Conservation (phyloP, 2,888 invertebrate genomes). For the Alcis repandata region DNA sequence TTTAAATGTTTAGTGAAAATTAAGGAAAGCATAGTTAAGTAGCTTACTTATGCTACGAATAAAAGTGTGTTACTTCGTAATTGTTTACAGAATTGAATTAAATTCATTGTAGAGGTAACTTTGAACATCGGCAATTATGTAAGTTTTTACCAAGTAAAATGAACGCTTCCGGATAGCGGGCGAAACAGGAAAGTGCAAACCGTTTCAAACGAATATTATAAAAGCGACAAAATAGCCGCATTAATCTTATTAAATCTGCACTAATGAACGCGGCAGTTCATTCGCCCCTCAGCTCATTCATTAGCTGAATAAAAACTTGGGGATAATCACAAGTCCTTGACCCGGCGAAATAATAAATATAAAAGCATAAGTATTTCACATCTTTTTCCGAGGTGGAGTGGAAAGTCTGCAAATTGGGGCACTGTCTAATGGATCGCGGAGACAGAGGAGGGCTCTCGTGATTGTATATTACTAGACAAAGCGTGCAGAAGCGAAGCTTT, state of each 20-base stretch:
- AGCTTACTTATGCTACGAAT: too few relatives aligned
- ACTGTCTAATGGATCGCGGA: conserved; percentile 70
- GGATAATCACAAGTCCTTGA: conserved; percentile 56
- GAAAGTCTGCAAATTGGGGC: conserved; percentile 66
- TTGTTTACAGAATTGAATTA: too few relatives aligned
- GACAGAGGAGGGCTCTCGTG: conserved; percentile 56
- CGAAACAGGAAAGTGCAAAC: not conserved
- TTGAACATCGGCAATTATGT: too few relatives aligned
- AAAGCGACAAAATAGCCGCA: conserved; percentile 14
- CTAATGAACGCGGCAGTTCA: conserved; percentile 39
- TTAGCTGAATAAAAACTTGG: conserved; percentile 52
- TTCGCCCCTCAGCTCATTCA: conserved; percentile 47
- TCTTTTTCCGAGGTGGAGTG: conserved; percentile 54
- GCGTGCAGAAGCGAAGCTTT: conserved; percentile 9
- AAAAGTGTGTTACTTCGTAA: too few relatives aligned
- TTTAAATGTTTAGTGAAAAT: not conserved
- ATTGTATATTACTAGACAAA: conserved; percentile 48
- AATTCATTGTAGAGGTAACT: too few relatives aligned
- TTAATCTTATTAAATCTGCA: conserved; percentile 41
- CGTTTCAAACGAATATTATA: not conserved
- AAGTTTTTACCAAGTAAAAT: too few relatives aligned
- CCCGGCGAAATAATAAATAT: conserved; percentile 59
- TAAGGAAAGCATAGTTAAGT: too few relatives aligned
- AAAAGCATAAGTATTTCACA: conserved; percentile 51
- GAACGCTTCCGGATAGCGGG: too few relatives aligned